Conservation (phyloP, 2,888 invertebrate genomes). For the Dicranocentrus wangi region DNA sequence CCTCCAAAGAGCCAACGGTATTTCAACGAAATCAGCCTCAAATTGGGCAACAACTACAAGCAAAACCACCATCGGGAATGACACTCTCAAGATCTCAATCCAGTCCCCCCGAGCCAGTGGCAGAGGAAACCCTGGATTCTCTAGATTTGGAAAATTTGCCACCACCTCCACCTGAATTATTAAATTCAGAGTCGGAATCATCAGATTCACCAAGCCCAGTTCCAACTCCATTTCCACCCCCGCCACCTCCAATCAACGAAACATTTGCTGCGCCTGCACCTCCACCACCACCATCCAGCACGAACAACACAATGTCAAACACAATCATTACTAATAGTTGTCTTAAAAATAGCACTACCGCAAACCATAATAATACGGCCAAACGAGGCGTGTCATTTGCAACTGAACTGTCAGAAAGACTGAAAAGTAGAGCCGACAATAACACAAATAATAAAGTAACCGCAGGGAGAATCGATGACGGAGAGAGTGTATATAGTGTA, state of each 20-base stretch:
- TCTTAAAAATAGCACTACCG: constrained; percentile 13
- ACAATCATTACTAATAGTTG: constrained; percentile 47
- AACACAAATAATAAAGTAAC: constrained; percentile 21
- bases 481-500: constrained; percentile 35
- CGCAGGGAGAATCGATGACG: constrained; percentile 1
- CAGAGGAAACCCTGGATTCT: constrained; percentile 66
- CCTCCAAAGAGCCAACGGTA: constrained; percentile 33
- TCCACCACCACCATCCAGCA: constrained; percentile 74
- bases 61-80: constrained; percentile 56
- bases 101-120: constrained; percentile 79
- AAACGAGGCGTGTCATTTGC: constrained; percentile 72
- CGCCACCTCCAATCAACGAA: constrained; percentile 66
- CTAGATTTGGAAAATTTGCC: constrained; percentile 72
- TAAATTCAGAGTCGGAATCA: constrained; percentile 66
- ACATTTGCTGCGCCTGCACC: constrained; percentile 75
- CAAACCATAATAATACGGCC: constrained; percentile 46
- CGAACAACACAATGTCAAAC: constrained; percentile 42
- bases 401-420: constrained; percentile 71
- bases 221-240: constrained; percentile 81
- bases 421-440: constrained; percentile 68
- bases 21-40: constrained; percentile 48
- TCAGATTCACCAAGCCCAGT: constrained; percentile 63
- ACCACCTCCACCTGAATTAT: constrained; percentile 74
- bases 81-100: constrained; percentile 73
- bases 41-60: constrained; percentile 18